Evolutionary conservation across 2,888 invertebrate species (phyloP), one percentile per base, ranked within the genome.

Genomic region (Leptinotarsa rubiginosa): DNA sequence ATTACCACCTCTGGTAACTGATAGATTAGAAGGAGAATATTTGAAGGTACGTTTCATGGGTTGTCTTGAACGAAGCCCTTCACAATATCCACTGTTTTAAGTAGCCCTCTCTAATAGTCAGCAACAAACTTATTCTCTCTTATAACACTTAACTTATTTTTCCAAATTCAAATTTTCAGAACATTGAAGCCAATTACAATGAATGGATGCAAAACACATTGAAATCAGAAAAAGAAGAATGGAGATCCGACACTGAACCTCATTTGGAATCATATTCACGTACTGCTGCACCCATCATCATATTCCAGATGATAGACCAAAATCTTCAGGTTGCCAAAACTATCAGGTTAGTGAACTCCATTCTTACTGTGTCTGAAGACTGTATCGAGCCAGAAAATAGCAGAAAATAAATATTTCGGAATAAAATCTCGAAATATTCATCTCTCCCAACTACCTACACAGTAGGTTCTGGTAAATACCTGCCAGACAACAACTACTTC

Each of bases 281-380:
- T 86, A 98, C 98, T 2, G 95, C 96, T 70, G 95, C 98, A 54
- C 98, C 99, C 4, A 95, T 98, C 77, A 97, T 98, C 75, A 95
- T 99, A 78, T 98, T 98, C 88, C 96, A 98, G 88, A 99, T 99
- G 98, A 96, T 99, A 77, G 97, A 98, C 88, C 98, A 99, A 89
- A 97, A 98, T 90, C 90, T 99, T 75, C 94, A 96, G 86, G 91
- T 92, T 1, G 89, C 91, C 3, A 89, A 89, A 84, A 90, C 90
- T 5, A 90, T 90, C 52, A 88, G 88, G 83, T 82, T 78, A 47
- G 52, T 49, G 20, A 54, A 54, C 25, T 18, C 18, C 12, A 52
- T 54, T 18, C 22, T 13, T 50, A 41, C 41, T 41, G 10, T 41
- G 10, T 41, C 41, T 41, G 41, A 41, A 41, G 41, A 41, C 41